Evolutionary conservation across 1,140 invertebrate species (phyloP).

Genomic region (Brachionus calyciflorus): DNA sequence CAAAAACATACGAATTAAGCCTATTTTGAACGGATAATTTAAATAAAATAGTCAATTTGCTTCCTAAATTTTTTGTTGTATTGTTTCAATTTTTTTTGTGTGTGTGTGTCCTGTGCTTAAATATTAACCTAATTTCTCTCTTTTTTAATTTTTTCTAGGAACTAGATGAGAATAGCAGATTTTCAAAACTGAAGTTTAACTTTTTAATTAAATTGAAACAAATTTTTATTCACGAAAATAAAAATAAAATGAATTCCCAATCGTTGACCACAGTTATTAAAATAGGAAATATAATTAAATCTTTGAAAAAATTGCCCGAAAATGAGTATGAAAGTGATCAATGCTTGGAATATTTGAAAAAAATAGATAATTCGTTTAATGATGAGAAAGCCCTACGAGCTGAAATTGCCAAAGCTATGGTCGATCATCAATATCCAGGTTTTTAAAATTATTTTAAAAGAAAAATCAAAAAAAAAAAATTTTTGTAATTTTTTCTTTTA

Average conservation of each 20-base stretch:
- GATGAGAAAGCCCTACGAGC: neutral
- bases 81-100: neutral
- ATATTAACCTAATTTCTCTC: neutral
- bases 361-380: conserved; percentile 33
- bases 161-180: neutral
- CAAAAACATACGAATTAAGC: neutral
- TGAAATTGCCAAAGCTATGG: conserved; percentile 20
- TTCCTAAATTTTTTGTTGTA: neutral
- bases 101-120: neutral
- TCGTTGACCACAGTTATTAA: conserved; percentile 21
- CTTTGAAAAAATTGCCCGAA: conserved; percentile 34
- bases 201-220: conserved; percentile 2
- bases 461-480: neutral
- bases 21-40: conserved; percentile 25
- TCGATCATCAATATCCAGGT: conserved; percentile 31
- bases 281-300: conserved; percentile 37
- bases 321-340: conserved; percentile 23
- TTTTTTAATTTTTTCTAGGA: too few species aligned
- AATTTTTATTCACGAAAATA: neutral
- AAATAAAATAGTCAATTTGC: conserved; percentile 32
- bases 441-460: neutral
- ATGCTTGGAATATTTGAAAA: conserved; percentile 39
- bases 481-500: neutral
- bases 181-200: conserved; percentile 8
- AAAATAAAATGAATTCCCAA: conserved; percentile 25